phyloP scores from a whole-genome alignment of 2,113 vertebrate genomes.

The Pterocles burchelli region DNA sequence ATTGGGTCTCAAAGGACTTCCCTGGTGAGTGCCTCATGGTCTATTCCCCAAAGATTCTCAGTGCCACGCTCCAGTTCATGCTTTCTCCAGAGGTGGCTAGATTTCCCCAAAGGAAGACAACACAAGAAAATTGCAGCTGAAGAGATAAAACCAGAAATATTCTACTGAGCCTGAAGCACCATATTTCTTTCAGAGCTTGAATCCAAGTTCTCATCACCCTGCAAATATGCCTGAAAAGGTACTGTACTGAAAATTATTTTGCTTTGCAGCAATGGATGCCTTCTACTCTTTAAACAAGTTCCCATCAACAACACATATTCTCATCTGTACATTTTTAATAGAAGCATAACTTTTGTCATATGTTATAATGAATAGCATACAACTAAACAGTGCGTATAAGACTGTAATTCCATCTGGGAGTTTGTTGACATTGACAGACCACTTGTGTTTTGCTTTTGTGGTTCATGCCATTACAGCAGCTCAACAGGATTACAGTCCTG shows the following conservation, averaged over 20 bases:
- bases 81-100: background rate
- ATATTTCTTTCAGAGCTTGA: background rate
- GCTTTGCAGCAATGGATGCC: background rate
- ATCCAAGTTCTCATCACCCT: background rate
- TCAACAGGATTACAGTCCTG: constrained; percentile 46
- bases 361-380: constrained; percentile 72
- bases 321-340: constrained; percentile 66
- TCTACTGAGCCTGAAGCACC: background rate
- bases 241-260: background rate
- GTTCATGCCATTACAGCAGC: constrained; percentile 56
- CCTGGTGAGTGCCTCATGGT: background rate
- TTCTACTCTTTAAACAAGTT: constrained; percentile 51
- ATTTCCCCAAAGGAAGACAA: background rate
- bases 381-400: constrained; percentile 40
- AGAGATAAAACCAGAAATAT: background rate
- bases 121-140: background rate
- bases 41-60: background rate
- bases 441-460: constrained; percentile 46
- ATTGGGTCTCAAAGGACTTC: background rate
- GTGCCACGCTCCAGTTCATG: background rate
- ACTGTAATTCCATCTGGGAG: constrained; percentile 66
- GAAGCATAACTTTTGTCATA: constrained; percentile 59
- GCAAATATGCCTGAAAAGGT: background rate
- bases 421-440: constrained; percentile 73
- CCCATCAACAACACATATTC: constrained; percentile 45